Evolutionary conservation across 2,797 vertebrate genomes (phyloP).

Genomic region (Anguilla marmorata): DNA sequence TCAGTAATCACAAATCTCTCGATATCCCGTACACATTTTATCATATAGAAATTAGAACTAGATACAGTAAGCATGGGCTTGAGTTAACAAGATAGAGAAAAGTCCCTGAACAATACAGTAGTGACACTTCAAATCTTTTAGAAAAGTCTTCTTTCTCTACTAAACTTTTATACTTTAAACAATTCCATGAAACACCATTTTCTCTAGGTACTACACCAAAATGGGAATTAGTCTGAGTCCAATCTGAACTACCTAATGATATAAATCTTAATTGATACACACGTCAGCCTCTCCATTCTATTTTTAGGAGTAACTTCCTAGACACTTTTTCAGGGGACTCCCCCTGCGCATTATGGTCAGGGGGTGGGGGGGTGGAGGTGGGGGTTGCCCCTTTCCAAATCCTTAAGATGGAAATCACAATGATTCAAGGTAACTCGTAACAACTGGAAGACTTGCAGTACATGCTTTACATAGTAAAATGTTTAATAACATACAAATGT

Average conservation of each 20-base stretch:
- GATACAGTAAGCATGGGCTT: conserved; percentile 1
- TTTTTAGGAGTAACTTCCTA: not conserved
- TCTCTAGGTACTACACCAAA: conserved; percentile 13
- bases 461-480: conserved; percentile 69
- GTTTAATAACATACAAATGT: conserved; percentile 62
- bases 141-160: not conserved
- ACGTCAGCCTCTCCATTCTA: not conserved
- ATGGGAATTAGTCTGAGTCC: conserved; percentile 7
- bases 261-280: not conserved
- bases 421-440: conserved; percentile 43
- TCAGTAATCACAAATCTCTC: not conserved
- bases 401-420: conserved; percentile 23
- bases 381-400: not conserved
- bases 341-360: not conserved
- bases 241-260: conserved; percentile 27
- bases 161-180: not conserved
- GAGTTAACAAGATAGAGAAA: conserved; percentile 47
- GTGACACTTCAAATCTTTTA: conserved; percentile 47
- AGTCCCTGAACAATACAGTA: conserved; percentile 69
- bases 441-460: conserved; percentile 74
- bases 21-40: conserved; percentile 6
- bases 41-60: conserved; percentile 8
- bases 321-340: not conserved
- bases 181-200: conserved; percentile 16
- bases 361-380: not conserved